Evolutionary conservation across 2,797 vertebrate species (phyloP).

Genomic region (Synaphobranchus kaupii): DNA sequence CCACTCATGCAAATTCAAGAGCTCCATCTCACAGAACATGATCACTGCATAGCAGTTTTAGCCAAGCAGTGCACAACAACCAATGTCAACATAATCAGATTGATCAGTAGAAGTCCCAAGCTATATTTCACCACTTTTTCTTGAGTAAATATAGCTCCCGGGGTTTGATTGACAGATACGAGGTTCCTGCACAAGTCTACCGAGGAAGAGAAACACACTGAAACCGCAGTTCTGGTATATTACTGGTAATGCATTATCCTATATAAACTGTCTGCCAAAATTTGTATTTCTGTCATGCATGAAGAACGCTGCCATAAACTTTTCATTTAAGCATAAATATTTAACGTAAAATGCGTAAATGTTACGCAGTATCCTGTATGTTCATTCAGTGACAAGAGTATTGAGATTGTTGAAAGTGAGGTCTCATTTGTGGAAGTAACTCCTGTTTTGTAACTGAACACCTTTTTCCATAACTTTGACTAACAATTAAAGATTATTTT

Average conservation of each 20-base stretch:
- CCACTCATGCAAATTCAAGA: not conserved
- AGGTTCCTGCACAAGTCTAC: not conserved
- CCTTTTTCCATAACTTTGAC: too few relatives aligned
- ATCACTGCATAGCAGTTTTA: not conserved
- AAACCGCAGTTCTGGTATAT: not conserved
- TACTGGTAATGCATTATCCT: too few relatives aligned
- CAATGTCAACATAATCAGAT: not conserved
- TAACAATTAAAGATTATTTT: too few relatives aligned
- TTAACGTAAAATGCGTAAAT: not conserved
- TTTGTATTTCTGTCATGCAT: not conserved
- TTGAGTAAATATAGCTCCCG: not conserved
- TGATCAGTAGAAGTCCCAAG: not conserved
- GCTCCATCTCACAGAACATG: not conserved
- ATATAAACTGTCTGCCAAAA: too few relatives aligned
- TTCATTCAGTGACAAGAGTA: too few relatives aligned
- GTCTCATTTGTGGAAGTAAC: too few relatives aligned
- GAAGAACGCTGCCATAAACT: not conserved
- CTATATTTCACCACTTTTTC: not conserved
- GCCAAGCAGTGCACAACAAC: not conserved
- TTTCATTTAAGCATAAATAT: conserved; percentile 5
- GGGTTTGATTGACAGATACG: not conserved
- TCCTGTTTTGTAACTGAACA: too few relatives aligned
- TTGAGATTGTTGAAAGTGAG: too few relatives aligned
- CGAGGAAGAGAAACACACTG: too few relatives aligned
- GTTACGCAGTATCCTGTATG: too few relatives aligned